These are phyloP conservation scores for Bembecia ichneumoniformis DNA, from an alignment of 2,888 invertebrate species.

Conservation along the genomic window DNA sequence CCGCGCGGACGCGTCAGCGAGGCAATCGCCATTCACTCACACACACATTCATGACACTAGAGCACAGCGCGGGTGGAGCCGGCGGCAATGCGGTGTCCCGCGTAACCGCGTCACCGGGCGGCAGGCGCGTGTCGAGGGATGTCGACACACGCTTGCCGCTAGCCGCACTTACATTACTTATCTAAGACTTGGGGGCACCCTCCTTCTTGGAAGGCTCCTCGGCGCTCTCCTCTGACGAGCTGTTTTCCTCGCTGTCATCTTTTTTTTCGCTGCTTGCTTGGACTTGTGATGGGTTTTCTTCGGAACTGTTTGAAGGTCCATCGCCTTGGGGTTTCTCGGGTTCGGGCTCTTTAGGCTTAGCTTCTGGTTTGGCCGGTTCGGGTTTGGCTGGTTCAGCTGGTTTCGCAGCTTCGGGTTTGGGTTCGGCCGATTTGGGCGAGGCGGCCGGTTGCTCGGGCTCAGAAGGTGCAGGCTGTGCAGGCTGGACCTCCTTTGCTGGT, in stretches of 20 bases:
- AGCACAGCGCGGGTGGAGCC: constrained; percentile 19
- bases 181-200: constrained; percentile 39
- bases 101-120: constrained; percentile 32
- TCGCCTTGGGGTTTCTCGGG: constrained; percentile 13
- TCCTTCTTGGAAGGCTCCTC: constrained; percentile 26
- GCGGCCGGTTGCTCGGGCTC: constrained; percentile 11
- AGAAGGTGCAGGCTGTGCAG: constrained; percentile 8
- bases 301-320: constrained; percentile 25
- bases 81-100: constrained; percentile 18
- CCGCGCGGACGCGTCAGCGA: constrained; percentile 25
- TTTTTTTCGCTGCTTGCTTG: constrained; percentile 23
- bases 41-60: constrained; percentile 15
- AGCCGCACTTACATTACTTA: constrained; percentile 29
- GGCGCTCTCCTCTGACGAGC: constrained; percentile 37
- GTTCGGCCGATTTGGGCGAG: constrained; percentile 7
- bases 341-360: constrained; percentile 6
- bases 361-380: constrained; percentile 12
- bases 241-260: constrained; percentile 20
- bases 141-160: constrained; percentile 68
- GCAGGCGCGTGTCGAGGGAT: constrained; percentile 64
- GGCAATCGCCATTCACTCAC: constrained; percentile 30
- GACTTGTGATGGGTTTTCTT: constrained; percentile 23
- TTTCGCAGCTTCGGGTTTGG: constrained; percentile 8
- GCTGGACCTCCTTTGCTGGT: constrained; percentile 10
- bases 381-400: constrained; percentile 16